Conservation (phyloP, 1,140 invertebrate species). For the Zaprionus vittiger region DNA sequence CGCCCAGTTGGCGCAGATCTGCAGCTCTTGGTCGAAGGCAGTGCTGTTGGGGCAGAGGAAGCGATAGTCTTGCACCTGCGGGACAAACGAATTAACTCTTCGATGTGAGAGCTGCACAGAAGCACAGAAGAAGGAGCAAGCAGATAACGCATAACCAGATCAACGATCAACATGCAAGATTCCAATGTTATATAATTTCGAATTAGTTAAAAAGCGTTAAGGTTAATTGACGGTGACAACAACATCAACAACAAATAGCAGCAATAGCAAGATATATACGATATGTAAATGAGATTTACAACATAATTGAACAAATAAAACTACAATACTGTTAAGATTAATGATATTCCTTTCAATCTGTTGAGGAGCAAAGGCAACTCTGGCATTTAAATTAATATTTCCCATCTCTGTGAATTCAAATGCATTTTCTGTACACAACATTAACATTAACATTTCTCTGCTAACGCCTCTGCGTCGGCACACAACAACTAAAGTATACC, state of each 20-base stretch:
- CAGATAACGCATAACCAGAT: conserved; percentile 68
- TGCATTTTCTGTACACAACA: too few relatives aligned
- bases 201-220: conserved; percentile 40
- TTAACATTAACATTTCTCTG: background rate
- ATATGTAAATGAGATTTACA: background rate
- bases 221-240: background rate
- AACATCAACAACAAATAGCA: conserved; percentile 2
- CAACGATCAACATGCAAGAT: conserved; percentile 81
- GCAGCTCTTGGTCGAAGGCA: conserved; percentile 95
- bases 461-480: background rate
- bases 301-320: too few relatives aligned
- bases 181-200: conserved; percentile 57
- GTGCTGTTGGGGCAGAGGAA: conserved; percentile 97
- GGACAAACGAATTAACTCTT: conserved; percentile 81
- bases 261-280: background rate
- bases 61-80: conserved; percentile 90
- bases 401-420: too few relatives aligned
- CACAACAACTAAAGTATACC: too few relatives aligned
- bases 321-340: too few relatives aligned
- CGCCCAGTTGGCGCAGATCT: conserved; percentile 95
- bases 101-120: conserved; percentile 74
- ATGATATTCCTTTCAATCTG: background rate
- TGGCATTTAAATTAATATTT: too few relatives aligned
- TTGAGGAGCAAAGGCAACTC: too few relatives aligned
- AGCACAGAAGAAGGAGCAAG: conserved; percentile 49